phyloP scores from a whole-genome alignment of 2,113 vertebrate genomes.

The Mustelus asterias region DNA sequence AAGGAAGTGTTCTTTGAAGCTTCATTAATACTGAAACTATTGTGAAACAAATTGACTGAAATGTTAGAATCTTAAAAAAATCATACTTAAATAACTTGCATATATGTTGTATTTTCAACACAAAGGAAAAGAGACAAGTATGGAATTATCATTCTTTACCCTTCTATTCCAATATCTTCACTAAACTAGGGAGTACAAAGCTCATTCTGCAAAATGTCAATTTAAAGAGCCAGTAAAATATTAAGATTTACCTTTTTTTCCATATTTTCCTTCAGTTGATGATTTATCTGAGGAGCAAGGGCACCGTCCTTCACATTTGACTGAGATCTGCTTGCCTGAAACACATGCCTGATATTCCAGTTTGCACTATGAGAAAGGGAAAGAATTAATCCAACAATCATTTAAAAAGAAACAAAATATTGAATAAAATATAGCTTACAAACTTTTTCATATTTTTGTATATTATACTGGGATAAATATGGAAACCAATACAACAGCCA shows the following conservation, averaged over 20 bases:
- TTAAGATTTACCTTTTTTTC: conserved; percentile 72
- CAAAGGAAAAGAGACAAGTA: not conserved
- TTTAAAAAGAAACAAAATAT: not conserved
- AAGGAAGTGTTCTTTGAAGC: not conserved
- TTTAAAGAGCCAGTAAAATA: not conserved
- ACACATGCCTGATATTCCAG: conserved; percentile 91
- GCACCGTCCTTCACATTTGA: conserved; percentile 81
- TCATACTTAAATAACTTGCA: not conserved
- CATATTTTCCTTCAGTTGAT: conserved; percentile 52
- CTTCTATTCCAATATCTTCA: not conserved
- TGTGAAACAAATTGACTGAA: not conserved
- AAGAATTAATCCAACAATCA: conserved; percentile 16
- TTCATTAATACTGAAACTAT: not conserved
- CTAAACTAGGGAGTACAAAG: not conserved
- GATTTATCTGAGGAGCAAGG: conserved; percentile 70
- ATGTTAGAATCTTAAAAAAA: not conserved
- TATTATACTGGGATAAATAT: not conserved
- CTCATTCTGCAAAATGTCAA: not conserved
- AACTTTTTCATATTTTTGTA: not conserved
- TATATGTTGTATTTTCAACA: not conserved
- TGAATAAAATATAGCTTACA: not conserved
- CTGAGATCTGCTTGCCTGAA: conserved; percentile 79
- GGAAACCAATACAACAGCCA: not conserved
- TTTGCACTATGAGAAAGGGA: conserved; percentile 74
- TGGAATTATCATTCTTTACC: not conserved